A percentile compares a stretch with the other conserved stretches of the same genome.
phyloP scores from a whole-genome alignment of 2,113 vertebrate species.

The Chaenogobius annularis region DNA sequence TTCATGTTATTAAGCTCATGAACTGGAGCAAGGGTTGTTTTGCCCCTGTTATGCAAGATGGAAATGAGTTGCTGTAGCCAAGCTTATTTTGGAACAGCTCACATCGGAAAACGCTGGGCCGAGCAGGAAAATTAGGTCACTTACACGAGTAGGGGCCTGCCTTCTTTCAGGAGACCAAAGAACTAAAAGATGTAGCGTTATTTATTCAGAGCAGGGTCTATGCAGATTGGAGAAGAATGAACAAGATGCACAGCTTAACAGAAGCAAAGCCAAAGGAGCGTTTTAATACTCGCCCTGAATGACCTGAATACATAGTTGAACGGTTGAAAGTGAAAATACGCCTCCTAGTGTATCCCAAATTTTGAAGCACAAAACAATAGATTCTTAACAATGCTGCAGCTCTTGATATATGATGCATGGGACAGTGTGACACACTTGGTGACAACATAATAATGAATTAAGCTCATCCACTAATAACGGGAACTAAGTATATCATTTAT shows the following conservation, averaged over 20 bases:
- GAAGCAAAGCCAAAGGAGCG: conserved; percentile 19
- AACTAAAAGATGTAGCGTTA: conserved; percentile 43
- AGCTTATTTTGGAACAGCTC: conserved; percentile 76
- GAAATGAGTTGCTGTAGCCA: conserved; percentile 75
- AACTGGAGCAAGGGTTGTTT: conserved; percentile 38
- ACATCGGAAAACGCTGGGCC: conserved; percentile 71
- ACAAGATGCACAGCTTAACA: conserved; percentile 37
- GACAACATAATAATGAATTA: conserved; percentile 38
- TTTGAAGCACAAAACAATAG: conserved; percentile 43
- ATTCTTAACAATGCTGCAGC: conserved; percentile 30
- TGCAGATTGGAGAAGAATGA: conserved; percentile 50
- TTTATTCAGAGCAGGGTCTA: conserved; percentile 58
- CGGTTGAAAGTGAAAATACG: conserved; percentile 18
- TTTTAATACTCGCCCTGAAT: conserved; percentile 45
- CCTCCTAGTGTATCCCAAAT: conserved; percentile 37
- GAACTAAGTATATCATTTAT: neutral
- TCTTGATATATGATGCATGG: conserved; percentile 57
- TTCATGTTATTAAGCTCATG: conserved; percentile 56
- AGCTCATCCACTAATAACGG: neutral
- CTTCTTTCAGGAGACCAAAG: conserved; percentile 56
- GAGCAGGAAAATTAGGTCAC: conserved; percentile 79
- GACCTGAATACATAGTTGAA: conserved; percentile 56
- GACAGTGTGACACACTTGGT: conserved; percentile 44
- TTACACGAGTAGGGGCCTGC: conserved; percentile 67
- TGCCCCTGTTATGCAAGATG: conserved; percentile 77